phyloP scores from a whole-genome alignment of 2,113 vertebrate species.

The Rhabdomys dilectus region DNA sequence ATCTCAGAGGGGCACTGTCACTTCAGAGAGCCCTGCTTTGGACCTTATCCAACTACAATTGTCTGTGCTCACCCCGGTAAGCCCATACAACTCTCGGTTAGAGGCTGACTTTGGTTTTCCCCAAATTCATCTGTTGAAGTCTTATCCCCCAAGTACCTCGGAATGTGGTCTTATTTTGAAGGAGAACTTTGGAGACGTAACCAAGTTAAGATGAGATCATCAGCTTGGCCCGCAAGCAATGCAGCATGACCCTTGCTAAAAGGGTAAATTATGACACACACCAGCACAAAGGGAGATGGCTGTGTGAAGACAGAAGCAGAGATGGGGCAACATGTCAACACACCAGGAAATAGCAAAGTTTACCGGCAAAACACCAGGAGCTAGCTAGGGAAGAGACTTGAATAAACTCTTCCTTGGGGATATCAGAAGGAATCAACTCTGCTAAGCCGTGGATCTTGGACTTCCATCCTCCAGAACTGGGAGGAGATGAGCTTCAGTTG shows the following conservation, averaged over 20 bases:
- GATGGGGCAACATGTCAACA: not conserved
- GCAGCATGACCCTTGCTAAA: not conserved
- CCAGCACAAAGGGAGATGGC: not conserved
- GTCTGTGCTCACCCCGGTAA: not conserved
- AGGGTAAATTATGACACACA: not conserved
- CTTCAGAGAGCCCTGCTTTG: not conserved
- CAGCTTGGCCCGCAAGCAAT: not conserved
- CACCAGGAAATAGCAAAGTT: not conserved
- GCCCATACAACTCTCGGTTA: not conserved
- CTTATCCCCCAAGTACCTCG: not conserved
- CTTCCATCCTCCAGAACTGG: not conserved
- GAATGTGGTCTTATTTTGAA: not conserved
- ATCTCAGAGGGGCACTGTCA: not conserved
- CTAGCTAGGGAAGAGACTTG: not conserved
- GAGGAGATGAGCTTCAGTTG: not conserved
- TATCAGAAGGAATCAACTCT: not conserved
- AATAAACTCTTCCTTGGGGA: not conserved
- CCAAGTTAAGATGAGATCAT: not conserved
- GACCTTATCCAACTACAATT: not conserved
- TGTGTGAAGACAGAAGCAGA: not conserved
- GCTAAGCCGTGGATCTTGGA: not conserved
- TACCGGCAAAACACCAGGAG: not conserved
- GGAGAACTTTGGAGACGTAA: not conserved
- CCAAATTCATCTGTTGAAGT: not conserved
- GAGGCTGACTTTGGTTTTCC: not conserved